Evolutionary conservation across 30 jellyfish, hydroid and myxozoan species (phyloP).

Genomic region (Aurelia sp.): DNA sequence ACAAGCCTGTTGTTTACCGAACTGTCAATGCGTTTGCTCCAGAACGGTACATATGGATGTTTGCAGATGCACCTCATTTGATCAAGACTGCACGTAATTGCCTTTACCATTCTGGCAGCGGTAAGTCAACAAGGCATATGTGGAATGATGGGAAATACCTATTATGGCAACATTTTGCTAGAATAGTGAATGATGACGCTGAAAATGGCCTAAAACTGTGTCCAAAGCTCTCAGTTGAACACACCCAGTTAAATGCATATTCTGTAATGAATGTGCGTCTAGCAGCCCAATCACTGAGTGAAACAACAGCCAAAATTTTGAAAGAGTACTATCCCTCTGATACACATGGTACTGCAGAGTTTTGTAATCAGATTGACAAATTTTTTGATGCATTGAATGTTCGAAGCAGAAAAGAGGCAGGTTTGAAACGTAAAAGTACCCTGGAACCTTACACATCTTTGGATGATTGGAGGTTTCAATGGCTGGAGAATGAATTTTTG

Average conservation of each 20-base stretch:
- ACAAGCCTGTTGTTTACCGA: constrained; percentile 37
- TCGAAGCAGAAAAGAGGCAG: constrained; percentile 54
- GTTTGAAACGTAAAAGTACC: constrained; percentile 22
- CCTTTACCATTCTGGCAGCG: constrained; percentile 58
- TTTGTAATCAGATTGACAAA: constrained; percentile 56
- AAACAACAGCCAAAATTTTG: constrained; percentile 42
- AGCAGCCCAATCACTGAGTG: constrained; percentile 65
- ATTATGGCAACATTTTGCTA: constrained; percentile 54
- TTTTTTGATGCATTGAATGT: constrained; percentile 75
- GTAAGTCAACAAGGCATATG: constrained; percentile 39
- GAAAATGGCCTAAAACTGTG: constrained; percentile 52
- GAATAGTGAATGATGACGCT: constrained; percentile 49
- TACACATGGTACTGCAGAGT: constrained; percentile 58
- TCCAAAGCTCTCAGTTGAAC: constrained; percentile 46
- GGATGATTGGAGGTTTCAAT: constrained; percentile 54
- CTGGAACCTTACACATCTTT: constrained; percentile 54
- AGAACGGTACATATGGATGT: constrained; percentile 41
- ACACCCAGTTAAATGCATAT: constrained; percentile 41
- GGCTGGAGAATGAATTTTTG: constrained; percentile 54
- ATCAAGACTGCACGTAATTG: constrained; percentile 40
- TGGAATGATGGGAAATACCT: constrained; percentile 40
- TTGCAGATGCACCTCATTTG: constrained; percentile 53
- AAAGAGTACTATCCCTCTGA: constrained; percentile 34
- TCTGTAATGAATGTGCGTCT: constrained; percentile 50
- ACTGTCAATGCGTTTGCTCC: constrained; percentile 55